Evolutionary conservation across 2,888 invertebrate species (phyloP).

Genomic region (Oligia latruncula): DNA sequence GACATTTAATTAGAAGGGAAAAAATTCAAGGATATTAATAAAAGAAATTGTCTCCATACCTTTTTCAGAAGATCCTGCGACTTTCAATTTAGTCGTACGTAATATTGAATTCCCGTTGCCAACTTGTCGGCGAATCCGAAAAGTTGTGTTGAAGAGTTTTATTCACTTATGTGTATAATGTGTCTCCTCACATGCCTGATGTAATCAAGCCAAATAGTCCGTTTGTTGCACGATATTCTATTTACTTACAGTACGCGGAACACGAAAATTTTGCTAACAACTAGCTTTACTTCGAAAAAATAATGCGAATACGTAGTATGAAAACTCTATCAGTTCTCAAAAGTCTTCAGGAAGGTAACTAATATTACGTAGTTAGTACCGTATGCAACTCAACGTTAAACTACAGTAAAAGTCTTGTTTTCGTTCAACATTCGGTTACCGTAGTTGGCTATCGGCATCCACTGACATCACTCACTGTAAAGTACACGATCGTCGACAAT

Average conservation of each 20-base stretch:
- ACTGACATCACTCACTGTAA: conserved; percentile 68
- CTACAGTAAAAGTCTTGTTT: conserved; percentile 18
- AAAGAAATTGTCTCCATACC: conserved; percentile 56
- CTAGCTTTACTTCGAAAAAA: conserved; percentile 22
- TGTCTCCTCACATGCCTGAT: conserved; percentile 8
- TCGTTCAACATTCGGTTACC: conserved; percentile 25
- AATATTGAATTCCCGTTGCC: conserved; percentile 54
- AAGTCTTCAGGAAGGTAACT: conserved; percentile 23
- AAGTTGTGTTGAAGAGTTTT: conserved; percentile 67
- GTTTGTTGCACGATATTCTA: conserved; percentile 26
- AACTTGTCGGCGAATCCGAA: conserved; percentile 69
- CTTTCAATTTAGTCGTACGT: conserved; percentile 48
- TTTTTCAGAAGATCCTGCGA: conserved; percentile 48
- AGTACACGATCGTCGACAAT: conserved; percentile 72
- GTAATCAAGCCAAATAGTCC: conserved; percentile 15
- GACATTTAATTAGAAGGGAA: conserved; percentile 29
- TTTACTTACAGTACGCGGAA: neutral
- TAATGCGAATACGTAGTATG: conserved; percentile 5
- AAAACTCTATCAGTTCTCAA: conserved; percentile 23
- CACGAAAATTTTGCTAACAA: neutral
- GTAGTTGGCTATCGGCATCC: conserved; percentile 39
- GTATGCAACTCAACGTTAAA: conserved; percentile 21
- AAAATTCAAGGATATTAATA: conserved; percentile 17
- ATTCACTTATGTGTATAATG: conserved; percentile 42
- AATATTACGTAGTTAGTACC: conserved; percentile 9